Percentiles rank a stretch among this genome's conserved stretches.
These are phyloP conservation scores for Alauda arvensis DNA, from an alignment of 2,797 vertebrate species.

Conservation along the genomic window DNA sequence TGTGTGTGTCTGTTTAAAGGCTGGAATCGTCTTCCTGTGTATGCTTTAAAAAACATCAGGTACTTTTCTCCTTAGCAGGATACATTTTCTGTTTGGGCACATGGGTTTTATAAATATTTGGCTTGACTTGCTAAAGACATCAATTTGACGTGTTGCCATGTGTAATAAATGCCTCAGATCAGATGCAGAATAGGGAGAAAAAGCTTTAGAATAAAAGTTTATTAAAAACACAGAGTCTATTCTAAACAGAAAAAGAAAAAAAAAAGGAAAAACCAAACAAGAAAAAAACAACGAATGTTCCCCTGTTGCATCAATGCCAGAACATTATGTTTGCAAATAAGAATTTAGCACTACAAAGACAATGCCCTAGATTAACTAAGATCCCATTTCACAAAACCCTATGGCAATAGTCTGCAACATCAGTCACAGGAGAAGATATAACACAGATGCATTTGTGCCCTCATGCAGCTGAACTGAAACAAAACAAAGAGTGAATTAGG, in stretches of 20 bases:
- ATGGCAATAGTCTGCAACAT: conserved; percentile 69
- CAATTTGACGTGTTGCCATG: conserved; percentile 38
- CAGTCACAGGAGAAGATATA: conserved; percentile 68
- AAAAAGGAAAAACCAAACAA: background rate
- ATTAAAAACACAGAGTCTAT: conserved; percentile 58
- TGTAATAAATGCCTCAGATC: conserved; percentile 54
- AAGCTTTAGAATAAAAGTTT: conserved; percentile 56
- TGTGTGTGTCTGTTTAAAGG: background rate
- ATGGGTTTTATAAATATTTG: conserved; percentile 57
- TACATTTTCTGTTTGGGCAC: conserved; percentile 34
- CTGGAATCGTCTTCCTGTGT: background rate
- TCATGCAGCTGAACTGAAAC: conserved; percentile 66
- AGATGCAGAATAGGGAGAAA: conserved; percentile 32
- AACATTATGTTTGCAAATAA: conserved; percentile 68
- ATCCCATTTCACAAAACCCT: conserved; percentile 70
- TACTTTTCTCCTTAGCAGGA: conserved; percentile 18
- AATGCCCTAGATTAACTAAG: conserved; percentile 69
- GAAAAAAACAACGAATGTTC: conserved; percentile 32
- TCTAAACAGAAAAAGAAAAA: conserved; percentile 4
- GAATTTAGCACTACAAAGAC: conserved; percentile 65
- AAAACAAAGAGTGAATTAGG: conserved; percentile 72
- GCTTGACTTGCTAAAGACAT: conserved; percentile 57
- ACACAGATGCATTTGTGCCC: conserved; percentile 65
- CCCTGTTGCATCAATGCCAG: conserved; percentile 58
- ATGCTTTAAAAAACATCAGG: conserved; percentile 30